These are phyloP conservation scores for Melieria omissa DNA, from an alignment of 2,888 invertebrate genomes.

Conservation along the genomic window DNA sequence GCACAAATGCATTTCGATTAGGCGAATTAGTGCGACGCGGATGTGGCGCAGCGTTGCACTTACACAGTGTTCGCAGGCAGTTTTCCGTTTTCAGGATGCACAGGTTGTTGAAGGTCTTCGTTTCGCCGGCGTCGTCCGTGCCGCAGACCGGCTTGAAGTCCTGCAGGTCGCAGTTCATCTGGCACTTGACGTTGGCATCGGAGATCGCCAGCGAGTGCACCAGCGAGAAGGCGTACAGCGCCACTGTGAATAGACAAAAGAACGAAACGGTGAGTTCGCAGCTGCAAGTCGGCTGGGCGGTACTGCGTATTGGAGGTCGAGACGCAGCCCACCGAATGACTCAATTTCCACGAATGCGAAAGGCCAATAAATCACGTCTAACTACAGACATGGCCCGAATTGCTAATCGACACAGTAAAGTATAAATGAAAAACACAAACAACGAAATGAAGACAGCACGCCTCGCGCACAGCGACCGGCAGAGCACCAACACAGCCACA, in stretches of 20 bases:
- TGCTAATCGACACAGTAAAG: no score
- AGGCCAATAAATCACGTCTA: no score
- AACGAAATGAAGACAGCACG: no score
- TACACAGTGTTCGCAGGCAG: slow-evolving; percentile 60
- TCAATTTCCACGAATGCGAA: no score
- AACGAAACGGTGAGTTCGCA: no score
- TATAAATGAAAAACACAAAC: no score
- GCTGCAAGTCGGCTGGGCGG: no score
- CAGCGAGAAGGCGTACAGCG: slow-evolving; percentile 55
- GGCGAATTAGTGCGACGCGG: neutral
- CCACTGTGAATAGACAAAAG: slow-evolving; percentile 47
- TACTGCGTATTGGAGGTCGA: no score
- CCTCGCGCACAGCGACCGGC: no score
- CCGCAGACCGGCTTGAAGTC: slow-evolving; percentile 58
- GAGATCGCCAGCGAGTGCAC: slow-evolving; percentile 59
- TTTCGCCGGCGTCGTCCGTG: slow-evolving; percentile 64
- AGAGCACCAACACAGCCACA: no score
- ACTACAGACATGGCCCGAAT: no score
- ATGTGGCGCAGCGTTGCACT: slow-evolving; percentile 36
- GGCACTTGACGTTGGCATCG: slow-evolving; percentile 62
- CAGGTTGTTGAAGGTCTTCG: slow-evolving; percentile 63
- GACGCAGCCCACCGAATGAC: no score
- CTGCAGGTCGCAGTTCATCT: slow-evolving; percentile 61
- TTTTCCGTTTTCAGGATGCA: slow-evolving; percentile 66
- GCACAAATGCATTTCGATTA: neutral